These are phyloP conservation scores for Sinonovacula constricta DNA, from an alignment of 1,140 invertebrate genomes.

Conservation along the genomic window DNA sequence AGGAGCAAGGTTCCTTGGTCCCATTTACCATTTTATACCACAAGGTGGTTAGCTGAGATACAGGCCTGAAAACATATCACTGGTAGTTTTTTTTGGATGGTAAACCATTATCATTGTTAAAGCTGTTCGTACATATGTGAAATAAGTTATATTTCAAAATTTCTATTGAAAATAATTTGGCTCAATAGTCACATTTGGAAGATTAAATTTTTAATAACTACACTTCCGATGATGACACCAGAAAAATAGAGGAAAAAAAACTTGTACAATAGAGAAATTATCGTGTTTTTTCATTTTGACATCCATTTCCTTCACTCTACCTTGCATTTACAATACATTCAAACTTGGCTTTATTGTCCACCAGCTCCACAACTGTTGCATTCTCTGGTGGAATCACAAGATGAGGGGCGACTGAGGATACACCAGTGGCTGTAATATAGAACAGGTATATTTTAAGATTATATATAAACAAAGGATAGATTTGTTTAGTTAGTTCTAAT, in stretches of 20 bases:
- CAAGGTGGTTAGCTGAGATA: constrained; percentile 90
- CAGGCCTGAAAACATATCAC: constrained; percentile 81
- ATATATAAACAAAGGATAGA: neutral
- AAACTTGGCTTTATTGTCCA: constrained; percentile 87
- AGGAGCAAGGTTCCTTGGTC: constrained; percentile 87
- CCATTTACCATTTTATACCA: constrained; percentile 94
- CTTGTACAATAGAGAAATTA: neutral
- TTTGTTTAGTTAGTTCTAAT: neutral
- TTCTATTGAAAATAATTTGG: neutral
- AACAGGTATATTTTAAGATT: neutral
- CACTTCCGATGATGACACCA: neutral
- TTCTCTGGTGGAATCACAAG: constrained; percentile 91
- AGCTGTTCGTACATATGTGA: neutral
- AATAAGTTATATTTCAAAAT: neutral
- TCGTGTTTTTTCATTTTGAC: no score
- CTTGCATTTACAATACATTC: constrained; percentile 95
- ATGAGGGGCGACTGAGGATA: constrained; percentile 83
- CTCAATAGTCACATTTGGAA: neutral
- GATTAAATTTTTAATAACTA: neutral
- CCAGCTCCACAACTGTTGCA: constrained; percentile 87
- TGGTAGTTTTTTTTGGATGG: neutral
- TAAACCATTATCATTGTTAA: neutral
- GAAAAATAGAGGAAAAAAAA: neutral
- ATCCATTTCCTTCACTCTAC: constrained; percentile 70
- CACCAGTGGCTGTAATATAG: constrained; percentile 20